A percentile compares a stretch with the other conserved stretches of the same genome.
Evolutionary conservation across 2,113 vertebrate genomes (phyloP).

Genomic region (Peromyscus californicus): DNA sequence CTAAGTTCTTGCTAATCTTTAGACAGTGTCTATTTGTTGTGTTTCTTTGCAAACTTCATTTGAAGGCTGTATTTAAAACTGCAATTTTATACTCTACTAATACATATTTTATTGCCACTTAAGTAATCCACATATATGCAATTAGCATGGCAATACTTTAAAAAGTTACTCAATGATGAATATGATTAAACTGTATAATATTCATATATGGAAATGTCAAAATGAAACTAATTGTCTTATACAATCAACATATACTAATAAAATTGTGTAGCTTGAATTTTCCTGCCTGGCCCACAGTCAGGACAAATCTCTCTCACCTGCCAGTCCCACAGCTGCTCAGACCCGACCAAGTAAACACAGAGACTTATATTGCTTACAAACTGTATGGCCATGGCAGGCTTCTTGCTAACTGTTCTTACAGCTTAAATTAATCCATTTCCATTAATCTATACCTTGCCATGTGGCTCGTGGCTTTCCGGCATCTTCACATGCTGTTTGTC

Average conservation of each 20-base stretch:
- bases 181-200: neutral
- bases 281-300: too few relatives aligned
- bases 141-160: neutral
- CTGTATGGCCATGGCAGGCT: too few relatives aligned
- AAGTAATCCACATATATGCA: neutral
- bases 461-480: too few relatives aligned
- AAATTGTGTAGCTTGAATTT: too few relatives aligned
- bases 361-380: too few relatives aligned
- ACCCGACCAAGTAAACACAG: too few relatives aligned
- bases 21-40: neutral
- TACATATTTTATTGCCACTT: neutral
- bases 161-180: neutral
- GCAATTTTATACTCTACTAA: neutral
- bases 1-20: neutral
- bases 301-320: too few relatives aligned
- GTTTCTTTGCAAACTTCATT: neutral
- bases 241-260: neutral
- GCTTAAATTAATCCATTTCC: too few relatives aligned
- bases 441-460: too few relatives aligned
- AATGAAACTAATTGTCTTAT: neutral
- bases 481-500: too few relatives aligned
- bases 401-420: too few relatives aligned
- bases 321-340: too few relatives aligned
- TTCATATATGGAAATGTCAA: neutral
- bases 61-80: neutral